Base-by-base conservation (phyloP, 2,113 vertebrate genomes). In the Gallinago undulata region DNA sequence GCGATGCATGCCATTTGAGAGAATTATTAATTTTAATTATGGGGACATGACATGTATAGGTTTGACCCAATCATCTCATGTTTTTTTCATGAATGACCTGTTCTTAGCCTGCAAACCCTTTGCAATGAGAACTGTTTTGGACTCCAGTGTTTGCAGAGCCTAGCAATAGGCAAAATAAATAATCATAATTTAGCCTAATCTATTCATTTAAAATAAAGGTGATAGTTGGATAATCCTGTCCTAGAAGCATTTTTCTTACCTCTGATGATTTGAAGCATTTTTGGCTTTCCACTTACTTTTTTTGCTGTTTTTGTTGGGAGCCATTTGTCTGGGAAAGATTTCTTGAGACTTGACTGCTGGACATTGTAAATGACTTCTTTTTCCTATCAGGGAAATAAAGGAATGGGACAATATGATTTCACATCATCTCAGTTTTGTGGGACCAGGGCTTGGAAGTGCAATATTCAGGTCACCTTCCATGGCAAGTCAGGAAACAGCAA, bases 31-130 rank as follows among this genome's bases (percentile, higher is more conserved):
- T 83, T 78, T 80, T 56, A 41, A 41, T 62, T 73, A 13, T 15
- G 53, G 3, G 17, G 19, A 50, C 0, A 0, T 35, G 28, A 56
- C 4, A 31, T 0, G 0, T 56, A 9, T 14, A 67, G 4, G 2
- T 63, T 79, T 79, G 41, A 82, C 14, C 7, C 4, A 67, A 16
- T 53, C 4, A 24, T 31, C 13, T 60, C 37, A 5, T 72, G 12
- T 1, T 13, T 31, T 50, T 39, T 60, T 33, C 9, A 33, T 13
- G 72, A 93, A 66, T 62, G 2, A 48, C 39, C 91, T 50, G 3
- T 3, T 64, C 14, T 91, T 80, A 66, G 31, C 5, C 55, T 70
- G 18, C 16, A 60, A 18, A 70, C 7, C 53, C 30, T 59, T 74
- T 48, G 39, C 35, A 33, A 51, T 53, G 12, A 79, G 9, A 50